Conservation (phyloP, 2,888 invertebrate species). For the Ephialtes manifestator region DNA sequence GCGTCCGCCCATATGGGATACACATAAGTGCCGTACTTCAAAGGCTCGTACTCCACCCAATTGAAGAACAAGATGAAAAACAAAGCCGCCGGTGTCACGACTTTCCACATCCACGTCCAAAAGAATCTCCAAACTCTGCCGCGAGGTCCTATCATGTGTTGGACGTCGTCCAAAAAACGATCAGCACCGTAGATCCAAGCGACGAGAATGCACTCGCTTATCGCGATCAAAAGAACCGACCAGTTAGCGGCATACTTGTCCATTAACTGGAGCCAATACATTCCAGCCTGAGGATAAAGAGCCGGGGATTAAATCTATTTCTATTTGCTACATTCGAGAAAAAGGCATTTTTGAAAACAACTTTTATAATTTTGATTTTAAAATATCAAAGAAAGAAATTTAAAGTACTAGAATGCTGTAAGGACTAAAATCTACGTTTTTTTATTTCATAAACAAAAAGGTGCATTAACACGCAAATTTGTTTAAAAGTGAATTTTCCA, state of each 20-base stretch:
- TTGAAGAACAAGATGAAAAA: constrained; percentile 93
- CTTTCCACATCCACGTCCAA: constrained; percentile 93
- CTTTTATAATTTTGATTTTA: too few species aligned
- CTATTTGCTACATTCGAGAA: neutral
- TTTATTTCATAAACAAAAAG: too few species aligned
- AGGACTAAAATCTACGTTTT: too few species aligned
- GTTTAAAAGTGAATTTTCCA: too few species aligned
- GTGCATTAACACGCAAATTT: too few species aligned
- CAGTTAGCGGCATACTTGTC: constrained; percentile 93
- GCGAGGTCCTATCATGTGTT: constrained; percentile 92
- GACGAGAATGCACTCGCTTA: constrained; percentile 92
- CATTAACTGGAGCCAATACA: constrained; percentile 93
- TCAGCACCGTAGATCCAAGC: constrained; percentile 94
- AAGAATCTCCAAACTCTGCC: constrained; percentile 89
- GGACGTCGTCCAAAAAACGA: constrained; percentile 92
- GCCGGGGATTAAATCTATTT: neutral
- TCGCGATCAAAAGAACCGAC: constrained; percentile 92
- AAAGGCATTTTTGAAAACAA: neutral
- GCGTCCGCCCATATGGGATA: constrained; percentile 94
- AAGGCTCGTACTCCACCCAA: constrained; percentile 92
- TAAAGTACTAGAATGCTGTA: too few species aligned
- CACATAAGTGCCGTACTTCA: constrained; percentile 91
- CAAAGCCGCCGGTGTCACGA: constrained; percentile 91
- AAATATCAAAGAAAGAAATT: too few species aligned
- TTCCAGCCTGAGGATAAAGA: constrained; percentile 88